Conservation (phyloP, 2,797 vertebrate species). For the Eidolon dupreanum region DNA sequence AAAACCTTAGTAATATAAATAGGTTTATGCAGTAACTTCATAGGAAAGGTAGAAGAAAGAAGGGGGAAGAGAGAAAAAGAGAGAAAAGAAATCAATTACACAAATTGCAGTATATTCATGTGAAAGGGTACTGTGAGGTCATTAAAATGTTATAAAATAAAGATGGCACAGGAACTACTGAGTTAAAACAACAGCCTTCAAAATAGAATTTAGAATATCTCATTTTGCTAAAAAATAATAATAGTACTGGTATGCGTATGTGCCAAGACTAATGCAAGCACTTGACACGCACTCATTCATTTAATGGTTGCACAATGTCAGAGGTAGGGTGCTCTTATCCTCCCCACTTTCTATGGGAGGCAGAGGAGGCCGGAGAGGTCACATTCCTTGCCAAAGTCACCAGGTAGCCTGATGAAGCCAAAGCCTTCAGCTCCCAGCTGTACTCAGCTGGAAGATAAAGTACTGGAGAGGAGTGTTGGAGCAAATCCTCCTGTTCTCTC, state of each 20-base stretch:
- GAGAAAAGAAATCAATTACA: not conserved
- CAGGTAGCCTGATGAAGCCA: not conserved
- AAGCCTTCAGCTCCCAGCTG: not conserved
- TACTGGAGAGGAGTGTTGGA: not conserved
- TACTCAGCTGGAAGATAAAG: not conserved
- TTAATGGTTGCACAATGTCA: not conserved
- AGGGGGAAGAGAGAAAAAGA: no score
- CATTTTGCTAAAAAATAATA: not conserved
- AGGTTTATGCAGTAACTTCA: not conserved
- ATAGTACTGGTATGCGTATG: not conserved
- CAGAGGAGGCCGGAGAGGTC: not conserved
- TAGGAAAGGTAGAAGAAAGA: no score
- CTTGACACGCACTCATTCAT: not conserved
- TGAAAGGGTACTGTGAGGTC: not conserved
- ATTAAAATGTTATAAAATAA: conserved; percentile 5
- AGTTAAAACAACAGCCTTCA: conserved; percentile 25
- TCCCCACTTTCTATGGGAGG: not conserved
- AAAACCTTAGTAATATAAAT: not conserved
- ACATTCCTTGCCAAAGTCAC: not conserved
- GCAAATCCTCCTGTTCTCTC: not conserved
- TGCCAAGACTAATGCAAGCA: not conserved
- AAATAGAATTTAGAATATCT: not conserved
- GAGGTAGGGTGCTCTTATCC: not conserved
- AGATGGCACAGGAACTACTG: not conserved
- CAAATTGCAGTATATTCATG: not conserved